phyloP scores from a whole-genome alignment of 1,140 invertebrate species.

The Riptortus pedestris region DNA sequence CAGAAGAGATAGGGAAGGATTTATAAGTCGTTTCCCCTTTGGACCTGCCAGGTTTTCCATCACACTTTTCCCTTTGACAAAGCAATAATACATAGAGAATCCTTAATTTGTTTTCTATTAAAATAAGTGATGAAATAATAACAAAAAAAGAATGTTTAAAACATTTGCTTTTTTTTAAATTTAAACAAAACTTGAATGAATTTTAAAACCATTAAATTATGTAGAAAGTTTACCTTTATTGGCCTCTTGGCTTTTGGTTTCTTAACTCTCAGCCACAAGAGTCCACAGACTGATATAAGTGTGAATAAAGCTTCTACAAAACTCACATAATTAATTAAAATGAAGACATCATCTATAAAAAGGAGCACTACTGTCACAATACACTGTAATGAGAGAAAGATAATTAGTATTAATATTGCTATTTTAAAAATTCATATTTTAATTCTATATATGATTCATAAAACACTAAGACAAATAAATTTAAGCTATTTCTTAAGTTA shows the following conservation, averaged over 20 bases:
- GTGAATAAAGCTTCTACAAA: conserved; percentile 92
- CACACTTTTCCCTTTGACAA: too few relatives aligned
- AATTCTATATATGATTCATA: neutral
- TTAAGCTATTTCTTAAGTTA: neutral
- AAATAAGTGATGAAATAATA: too few relatives aligned
- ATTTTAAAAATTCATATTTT: neutral
- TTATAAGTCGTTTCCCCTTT: too few relatives aligned
- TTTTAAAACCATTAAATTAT: neutral
- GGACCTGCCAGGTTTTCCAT: too few relatives aligned
- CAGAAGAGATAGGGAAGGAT: too few relatives aligned
- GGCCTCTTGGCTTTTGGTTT: conserved; percentile 55
- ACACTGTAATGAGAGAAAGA: conserved; percentile 50
- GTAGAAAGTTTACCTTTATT: conserved; percentile 48
- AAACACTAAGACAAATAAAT: too few relatives aligned
- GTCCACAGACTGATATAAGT: conserved; percentile 71
- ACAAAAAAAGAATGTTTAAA: too few relatives aligned
- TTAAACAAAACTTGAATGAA: too few relatives aligned
- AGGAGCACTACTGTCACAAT: conserved; percentile 69
- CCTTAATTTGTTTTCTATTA: too few relatives aligned
- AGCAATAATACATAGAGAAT: too few relatives aligned
- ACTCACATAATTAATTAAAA: conserved; percentile 84
- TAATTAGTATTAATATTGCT: neutral
- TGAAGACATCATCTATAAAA: conserved; percentile 76
- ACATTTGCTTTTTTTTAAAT: too few relatives aligned
- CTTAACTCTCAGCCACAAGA: conserved; percentile 76